These are phyloP conservation scores for Pantherophis alleghaniensis DNA, from an alignment of 2,797 vertebrate species.

Conservation along the genomic window DNA sequence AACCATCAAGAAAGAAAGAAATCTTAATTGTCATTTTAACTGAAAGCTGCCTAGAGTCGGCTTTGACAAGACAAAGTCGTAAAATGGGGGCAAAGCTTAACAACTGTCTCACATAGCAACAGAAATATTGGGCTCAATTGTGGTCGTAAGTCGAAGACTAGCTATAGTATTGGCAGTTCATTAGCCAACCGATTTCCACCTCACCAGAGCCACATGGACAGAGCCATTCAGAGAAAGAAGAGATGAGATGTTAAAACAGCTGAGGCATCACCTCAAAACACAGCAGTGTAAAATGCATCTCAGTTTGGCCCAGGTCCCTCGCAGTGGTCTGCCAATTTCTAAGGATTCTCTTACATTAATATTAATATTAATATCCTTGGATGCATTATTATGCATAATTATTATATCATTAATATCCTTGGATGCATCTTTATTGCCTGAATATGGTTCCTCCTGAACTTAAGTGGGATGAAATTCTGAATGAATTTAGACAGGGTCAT, in stretches of 20 bases:
- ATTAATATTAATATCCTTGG: background rate
- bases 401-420: background rate
- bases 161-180: background rate
- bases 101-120: no score
- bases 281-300: background rate
- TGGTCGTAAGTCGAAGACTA: no score
- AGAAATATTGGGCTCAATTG: no score
- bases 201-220: background rate
- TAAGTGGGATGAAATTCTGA: no score
- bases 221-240: background rate
- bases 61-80: background rate
- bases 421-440: background rate
- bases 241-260: background rate
- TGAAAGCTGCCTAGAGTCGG: background rate
- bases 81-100: no score
- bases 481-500: background rate
- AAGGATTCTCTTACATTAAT: background rate
- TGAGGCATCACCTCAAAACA: background rate
- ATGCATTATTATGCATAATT: no score
- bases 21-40: background rate
- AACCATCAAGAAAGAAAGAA: background rate
- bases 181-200: background rate
- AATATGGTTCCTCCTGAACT: background rate
- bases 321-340: background rate
- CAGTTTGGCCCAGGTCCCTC: background rate